Conservation (phyloP, 2,888 invertebrate genomes). For the Acrocyrtus sp. region DNA sequence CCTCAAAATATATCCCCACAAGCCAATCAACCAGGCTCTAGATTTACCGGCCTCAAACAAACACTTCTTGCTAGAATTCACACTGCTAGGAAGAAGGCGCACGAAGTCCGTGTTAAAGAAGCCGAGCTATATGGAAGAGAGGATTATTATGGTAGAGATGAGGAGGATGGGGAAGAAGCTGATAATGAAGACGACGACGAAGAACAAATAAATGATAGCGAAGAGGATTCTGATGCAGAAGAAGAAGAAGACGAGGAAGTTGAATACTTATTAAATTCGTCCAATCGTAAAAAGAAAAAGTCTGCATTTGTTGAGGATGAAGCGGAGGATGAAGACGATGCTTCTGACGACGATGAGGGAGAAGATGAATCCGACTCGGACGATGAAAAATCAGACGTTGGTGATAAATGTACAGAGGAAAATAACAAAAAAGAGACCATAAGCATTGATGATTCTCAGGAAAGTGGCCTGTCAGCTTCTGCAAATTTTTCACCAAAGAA, state of each 20-base stretch:
- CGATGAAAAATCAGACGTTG: too few species aligned
- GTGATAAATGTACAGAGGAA: too few species aligned
- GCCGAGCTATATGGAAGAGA: conserved; percentile 64
- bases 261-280: conserved; percentile 61
- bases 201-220: too few species aligned
- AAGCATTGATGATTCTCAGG: too few species aligned
- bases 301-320: conserved; percentile 44
- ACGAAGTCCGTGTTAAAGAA: conserved; percentile 64
- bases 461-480: too few species aligned
- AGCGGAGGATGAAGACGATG: conserved; percentile 65
- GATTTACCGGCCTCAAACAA: conserved; percentile 38
- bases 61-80: conserved; percentile 58
- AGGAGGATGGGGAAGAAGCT: conserved; percentile 66
- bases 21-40: conserved; percentile 51
- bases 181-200: conserved; percentile 65
- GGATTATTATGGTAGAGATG: conserved; percentile 66
- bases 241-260: conserved; percentile 55
- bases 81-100: conserved; percentile 60
- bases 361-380: conserved; percentile 11
- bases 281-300: conserved; percentile 68
- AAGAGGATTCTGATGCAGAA: conserved; percentile 67
- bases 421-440: too few species aligned
- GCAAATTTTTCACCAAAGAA: too few species aligned
- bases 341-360: conserved; percentile 1
- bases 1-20: conserved; percentile 24